Conservation (phyloP, 2,797 vertebrate genomes). For the Hippoglossus hippoglossus region DNA sequence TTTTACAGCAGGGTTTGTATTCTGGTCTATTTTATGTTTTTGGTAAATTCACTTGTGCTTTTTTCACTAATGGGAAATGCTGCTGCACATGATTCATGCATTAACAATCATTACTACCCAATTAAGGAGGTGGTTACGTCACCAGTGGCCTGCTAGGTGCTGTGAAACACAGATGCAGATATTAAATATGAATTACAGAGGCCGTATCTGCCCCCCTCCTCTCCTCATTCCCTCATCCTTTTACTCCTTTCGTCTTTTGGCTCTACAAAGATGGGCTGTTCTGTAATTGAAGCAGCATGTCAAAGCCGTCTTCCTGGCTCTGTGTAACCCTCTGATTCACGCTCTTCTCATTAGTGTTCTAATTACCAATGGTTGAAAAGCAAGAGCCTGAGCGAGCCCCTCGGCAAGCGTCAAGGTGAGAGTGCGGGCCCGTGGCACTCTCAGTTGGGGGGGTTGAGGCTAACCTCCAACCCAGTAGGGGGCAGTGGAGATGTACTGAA, state of each 20-base stretch:
- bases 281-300: conserved; percentile 77
- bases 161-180: conserved; percentile 72
- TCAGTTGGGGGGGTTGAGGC: conserved; percentile 37
- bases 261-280: conserved; percentile 70
- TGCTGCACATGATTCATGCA: conserved; percentile 60
- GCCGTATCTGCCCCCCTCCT: conserved; percentile 42
- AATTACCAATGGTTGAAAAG: conserved; percentile 72
- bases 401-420: conserved; percentile 59
- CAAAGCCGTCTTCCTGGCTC: conserved; percentile 71
- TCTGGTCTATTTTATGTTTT: conserved; percentile 9
- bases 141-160: conserved; percentile 70
- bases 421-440: conserved; percentile 44
- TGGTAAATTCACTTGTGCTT: conserved; percentile 1
- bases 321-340: conserved; percentile 73
- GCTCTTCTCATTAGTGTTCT: conserved; percentile 79
- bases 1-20: background rate
- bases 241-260: conserved; percentile 68
- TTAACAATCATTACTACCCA: conserved; percentile 69
- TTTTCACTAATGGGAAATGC: conserved; percentile 37
- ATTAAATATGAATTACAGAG: conserved; percentile 81
- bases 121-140: conserved; percentile 68
- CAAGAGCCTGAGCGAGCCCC: conserved; percentile 38
- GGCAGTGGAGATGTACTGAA: conserved; percentile 61
- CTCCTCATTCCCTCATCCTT: conserved; percentile 59
- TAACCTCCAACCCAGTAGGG: conserved; percentile 75